A percentile compares a stretch with the other conserved stretches of the same genome.
Conservation (phyloP, 2,888 invertebrate genomes). For the Incurvaria masculella region DNA sequence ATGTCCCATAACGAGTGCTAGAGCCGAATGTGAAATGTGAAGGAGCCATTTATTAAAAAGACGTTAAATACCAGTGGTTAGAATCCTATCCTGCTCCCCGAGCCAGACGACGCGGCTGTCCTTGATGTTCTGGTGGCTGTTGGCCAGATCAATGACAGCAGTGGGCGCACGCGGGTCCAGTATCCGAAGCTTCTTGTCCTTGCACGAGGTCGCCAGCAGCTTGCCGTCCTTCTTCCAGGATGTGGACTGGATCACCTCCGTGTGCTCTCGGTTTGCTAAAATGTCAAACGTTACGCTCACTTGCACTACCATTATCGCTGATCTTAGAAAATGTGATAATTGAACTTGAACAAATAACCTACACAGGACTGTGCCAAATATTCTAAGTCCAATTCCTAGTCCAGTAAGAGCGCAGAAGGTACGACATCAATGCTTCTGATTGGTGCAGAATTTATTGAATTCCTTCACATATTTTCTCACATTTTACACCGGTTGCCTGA, state of each 20-base stretch:
- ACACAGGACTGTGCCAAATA: too few relatives aligned
- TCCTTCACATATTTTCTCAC: too few relatives aligned
- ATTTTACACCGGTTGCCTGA: too few relatives aligned
- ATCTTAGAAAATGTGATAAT: too few relatives aligned
- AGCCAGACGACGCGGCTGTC: constrained; percentile 91
- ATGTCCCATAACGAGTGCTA: too few relatives aligned
- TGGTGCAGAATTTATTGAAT: too few relatives aligned
- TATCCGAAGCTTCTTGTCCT: constrained; percentile 86
- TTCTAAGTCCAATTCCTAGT: too few relatives aligned
- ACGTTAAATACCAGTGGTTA: constrained; percentile 74
- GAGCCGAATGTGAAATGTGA: too few relatives aligned
- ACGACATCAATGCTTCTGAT: too few relatives aligned
- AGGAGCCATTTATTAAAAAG: too few relatives aligned
- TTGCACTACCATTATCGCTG: background rate
- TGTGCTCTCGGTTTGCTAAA: constrained; percentile 65
- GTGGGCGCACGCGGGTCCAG: constrained; percentile 71
- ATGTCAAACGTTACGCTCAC: background rate
- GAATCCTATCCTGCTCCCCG: constrained; percentile 75
- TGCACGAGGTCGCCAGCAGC: constrained; percentile 79
- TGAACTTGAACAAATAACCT: too few relatives aligned
- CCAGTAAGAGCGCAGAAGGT: too few relatives aligned
- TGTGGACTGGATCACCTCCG: constrained; percentile 84
- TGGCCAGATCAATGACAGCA: constrained; percentile 60
- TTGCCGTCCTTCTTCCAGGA: constrained; percentile 90
- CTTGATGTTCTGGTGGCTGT: constrained; percentile 87